Percentiles rank a stretch among this genome's conserved stretches.
phyloP scores from a whole-genome alignment of 2,113 vertebrate species.

The Uropsilus gracilis region DNA sequence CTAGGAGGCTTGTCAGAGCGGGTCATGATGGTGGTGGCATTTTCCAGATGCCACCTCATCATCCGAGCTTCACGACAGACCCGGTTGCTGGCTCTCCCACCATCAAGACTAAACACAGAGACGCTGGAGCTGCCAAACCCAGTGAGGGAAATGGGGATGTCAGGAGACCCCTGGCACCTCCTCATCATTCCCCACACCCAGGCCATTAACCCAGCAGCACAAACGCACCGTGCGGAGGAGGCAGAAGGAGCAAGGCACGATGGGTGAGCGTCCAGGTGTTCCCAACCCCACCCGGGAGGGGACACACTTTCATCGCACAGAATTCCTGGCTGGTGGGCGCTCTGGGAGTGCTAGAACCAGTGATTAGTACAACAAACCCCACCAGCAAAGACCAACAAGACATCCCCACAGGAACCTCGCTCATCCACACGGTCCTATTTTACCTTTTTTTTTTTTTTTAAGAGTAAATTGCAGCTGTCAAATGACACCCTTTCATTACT shows the following conservation, averaged over 20 bases:
- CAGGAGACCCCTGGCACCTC: neutral
- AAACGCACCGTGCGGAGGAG: neutral
- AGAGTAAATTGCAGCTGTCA: conserved; percentile 84
- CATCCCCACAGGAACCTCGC: conserved; percentile 68
- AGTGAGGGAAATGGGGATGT: neutral
- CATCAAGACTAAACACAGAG: conserved; percentile 25
- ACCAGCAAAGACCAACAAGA: conserved; percentile 76
- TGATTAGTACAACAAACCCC: conserved; percentile 67
- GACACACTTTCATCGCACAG: neutral
- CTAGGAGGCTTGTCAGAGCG: neutral
- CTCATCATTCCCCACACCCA: neutral
- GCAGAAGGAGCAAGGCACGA: neutral
- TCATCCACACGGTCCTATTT: conserved; percentile 64
- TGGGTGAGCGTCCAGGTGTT: conserved; percentile 2
- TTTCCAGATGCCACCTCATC: conserved; percentile 23
- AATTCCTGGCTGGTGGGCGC: conserved; percentile 66
- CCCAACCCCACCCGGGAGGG: conserved; percentile 43
- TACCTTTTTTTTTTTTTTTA: conserved; percentile 67
- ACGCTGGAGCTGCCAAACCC: conserved; percentile 24
- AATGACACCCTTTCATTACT: conserved; percentile 83
- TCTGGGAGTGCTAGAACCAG: conserved; percentile 34
- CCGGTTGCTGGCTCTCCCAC: conserved; percentile 53
- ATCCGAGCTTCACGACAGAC: conserved; percentile 13
- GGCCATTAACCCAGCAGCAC: neutral
- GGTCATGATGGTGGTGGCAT: neutral